Evolutionary conservation across 2,113 vertebrate genomes (phyloP).

Genomic region (Gavia stellata): DNA sequence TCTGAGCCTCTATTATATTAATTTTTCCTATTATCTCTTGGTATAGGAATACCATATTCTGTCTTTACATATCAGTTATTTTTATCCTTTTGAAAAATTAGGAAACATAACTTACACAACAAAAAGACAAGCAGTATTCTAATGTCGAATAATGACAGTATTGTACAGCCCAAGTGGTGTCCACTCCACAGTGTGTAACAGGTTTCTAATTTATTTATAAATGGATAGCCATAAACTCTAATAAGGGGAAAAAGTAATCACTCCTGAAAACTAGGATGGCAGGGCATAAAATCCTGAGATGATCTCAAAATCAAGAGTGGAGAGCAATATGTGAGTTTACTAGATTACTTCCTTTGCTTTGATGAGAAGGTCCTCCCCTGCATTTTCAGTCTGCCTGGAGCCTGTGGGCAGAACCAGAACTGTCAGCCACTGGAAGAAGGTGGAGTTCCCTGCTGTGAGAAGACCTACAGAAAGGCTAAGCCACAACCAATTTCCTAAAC

Average conservation of each 20-base stretch:
- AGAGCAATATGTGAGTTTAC: neutral
- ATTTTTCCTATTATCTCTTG: neutral
- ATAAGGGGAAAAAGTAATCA: neutral
- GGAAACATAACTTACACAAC: neutral
- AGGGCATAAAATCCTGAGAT: neutral
- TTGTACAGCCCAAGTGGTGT: neutral
- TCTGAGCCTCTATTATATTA: neutral
- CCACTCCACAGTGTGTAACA: neutral
- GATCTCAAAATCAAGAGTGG: neutral
- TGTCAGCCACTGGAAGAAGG: neutral
- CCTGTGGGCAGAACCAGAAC: neutral
- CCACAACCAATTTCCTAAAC: neutral
- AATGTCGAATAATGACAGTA: neutral
- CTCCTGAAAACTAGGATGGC: neutral
- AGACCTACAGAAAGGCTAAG: neutral
- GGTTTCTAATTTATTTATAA: neutral
- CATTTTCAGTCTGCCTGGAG: neutral
- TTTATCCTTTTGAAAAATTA: neutral
- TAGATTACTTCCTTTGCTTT: neutral
- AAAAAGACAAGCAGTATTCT: neutral
- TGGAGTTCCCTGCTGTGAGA: neutral
- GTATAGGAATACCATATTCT: neutral
- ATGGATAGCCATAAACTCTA: neutral
- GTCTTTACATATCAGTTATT: neutral
- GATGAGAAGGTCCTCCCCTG: neutral